A percentile compares a stretch with the other conserved stretches of the same genome.
phyloP scores from a whole-genome alignment of 2,797 vertebrate species.

The Rhabdophis nuchalis region DNA sequence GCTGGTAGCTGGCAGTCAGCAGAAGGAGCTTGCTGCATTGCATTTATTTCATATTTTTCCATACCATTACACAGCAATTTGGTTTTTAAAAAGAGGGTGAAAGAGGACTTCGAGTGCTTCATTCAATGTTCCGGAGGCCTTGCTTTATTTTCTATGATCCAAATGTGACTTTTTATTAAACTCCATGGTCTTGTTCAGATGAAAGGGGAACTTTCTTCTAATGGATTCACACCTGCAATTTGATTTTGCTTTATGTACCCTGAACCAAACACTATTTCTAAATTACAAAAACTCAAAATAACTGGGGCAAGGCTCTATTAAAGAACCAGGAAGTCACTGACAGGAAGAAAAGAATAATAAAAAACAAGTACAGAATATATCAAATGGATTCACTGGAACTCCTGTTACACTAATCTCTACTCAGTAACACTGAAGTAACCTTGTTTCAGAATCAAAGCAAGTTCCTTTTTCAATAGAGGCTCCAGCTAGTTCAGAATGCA shows the following conservation, averaged over 20 bases:
- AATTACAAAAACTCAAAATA: background rate
- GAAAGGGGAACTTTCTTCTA: rapidly evolving
- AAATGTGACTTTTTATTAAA: background rate
- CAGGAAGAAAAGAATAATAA: background rate
- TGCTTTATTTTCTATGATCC: background rate
- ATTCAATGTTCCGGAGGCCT: background rate
- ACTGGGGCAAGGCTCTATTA: rapidly evolving
- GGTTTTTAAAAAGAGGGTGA: background rate
- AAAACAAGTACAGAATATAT: rapidly evolving
- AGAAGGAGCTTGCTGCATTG: background rate
- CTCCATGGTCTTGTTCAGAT: background rate
- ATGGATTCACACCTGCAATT: background rate
- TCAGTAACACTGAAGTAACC: background rate
- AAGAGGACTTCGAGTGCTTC: background rate
- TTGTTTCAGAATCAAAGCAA: background rate
- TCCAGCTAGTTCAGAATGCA: too few relatives aligned
- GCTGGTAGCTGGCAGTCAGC: too few relatives aligned
- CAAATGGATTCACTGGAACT: background rate
- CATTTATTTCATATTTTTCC: background rate
- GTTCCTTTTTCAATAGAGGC: background rate
- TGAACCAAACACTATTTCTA: rapidly evolving
- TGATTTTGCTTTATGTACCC: background rate
- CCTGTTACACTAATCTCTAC: background rate
- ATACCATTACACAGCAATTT: background rate
- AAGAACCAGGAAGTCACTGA: constrained; percentile 37